These are phyloP conservation scores for Chymomyza procnemis DNA, from an alignment of 2,888 invertebrate species.

Conservation along the genomic window DNA sequence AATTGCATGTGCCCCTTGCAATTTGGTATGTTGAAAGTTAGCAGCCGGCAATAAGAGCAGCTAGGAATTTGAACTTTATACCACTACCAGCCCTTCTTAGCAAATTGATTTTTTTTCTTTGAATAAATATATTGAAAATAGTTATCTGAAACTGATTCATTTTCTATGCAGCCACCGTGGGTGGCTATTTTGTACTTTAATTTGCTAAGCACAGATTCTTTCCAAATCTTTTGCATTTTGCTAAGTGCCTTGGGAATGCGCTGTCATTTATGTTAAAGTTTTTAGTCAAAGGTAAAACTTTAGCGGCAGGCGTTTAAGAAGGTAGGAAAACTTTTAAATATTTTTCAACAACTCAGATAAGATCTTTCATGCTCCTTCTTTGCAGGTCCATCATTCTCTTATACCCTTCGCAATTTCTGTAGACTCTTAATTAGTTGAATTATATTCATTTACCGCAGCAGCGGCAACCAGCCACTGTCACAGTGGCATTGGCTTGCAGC, in stretches of 20 bases:
- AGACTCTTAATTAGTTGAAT: constrained; percentile 67
- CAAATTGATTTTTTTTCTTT: constrained; percentile 62
- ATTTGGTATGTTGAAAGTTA: background rate
- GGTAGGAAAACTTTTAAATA: constrained; percentile 61
- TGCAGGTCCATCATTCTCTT: background rate
- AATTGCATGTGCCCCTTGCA: constrained; percentile 60
- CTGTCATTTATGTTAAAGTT: constrained; percentile 59
- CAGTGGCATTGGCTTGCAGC: constrained; percentile 4
- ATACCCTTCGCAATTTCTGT: background rate
- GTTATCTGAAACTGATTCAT: constrained; percentile 5
- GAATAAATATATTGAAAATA: no score
- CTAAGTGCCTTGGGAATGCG: constrained; percentile 60
- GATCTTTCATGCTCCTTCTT: constrained; percentile 42
- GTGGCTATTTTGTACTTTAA: constrained; percentile 59
- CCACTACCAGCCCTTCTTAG: constrained; percentile 11
- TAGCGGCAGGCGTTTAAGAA: constrained; percentile 27
- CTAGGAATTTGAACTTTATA: constrained; percentile 50
- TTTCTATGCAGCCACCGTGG: constrained; percentile 12
- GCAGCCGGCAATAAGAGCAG: constrained; percentile 24
- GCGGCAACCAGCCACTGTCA: background rate
- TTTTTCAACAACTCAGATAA: constrained; percentile 73
- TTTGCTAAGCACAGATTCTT: background rate
- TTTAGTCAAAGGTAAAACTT: constrained; percentile 67
- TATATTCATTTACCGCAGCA: constrained; percentile 59
- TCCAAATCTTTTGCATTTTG: constrained; percentile 21